Evolutionary conservation across 2,113 vertebrate species (phyloP).

Genomic region (Rafetus swinhoei): DNA sequence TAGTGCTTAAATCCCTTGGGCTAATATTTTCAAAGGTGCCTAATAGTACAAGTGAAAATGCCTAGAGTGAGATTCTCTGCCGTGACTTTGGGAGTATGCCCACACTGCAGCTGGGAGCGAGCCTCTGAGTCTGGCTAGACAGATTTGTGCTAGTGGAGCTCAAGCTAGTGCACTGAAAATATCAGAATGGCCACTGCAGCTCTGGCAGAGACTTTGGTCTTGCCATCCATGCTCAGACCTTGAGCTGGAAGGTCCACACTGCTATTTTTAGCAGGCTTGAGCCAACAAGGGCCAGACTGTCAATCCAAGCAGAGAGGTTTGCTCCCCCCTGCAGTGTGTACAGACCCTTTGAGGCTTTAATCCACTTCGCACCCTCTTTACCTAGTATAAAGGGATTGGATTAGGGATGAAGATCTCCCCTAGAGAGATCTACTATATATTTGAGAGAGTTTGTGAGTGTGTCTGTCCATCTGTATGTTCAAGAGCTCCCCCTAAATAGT

Average conservation of each 20-base stretch:
- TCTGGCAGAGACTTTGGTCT: background rate
- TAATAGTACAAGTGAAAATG: background rate
- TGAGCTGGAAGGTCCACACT: background rate
- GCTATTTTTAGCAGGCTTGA: background rate
- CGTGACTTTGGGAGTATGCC: rapidly evolving
- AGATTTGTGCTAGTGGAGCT: background rate
- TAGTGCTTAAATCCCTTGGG: background rate
- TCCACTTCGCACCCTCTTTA: background rate
- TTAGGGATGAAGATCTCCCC: background rate
- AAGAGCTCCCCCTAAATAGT: too few relatives aligned
- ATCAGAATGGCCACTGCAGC: background rate
- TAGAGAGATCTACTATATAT: rapidly evolving
- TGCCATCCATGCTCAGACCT: background rate
- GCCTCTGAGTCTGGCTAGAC: background rate
- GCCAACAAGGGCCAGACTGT: background rate
- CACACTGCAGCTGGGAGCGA: background rate
- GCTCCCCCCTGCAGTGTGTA: background rate
- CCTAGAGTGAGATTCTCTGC: rapidly evolving
- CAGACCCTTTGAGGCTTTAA: rapidly evolving
- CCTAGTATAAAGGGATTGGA: rapidly evolving
- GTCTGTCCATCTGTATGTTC: too few relatives aligned
- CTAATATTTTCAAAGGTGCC: too few relatives aligned
- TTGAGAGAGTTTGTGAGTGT: too few relatives aligned
- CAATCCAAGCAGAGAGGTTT: background rate
- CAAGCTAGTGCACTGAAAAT: background rate